A percentile compares a stretch with the other conserved stretches of the same genome.
Evolutionary conservation across 2,888 invertebrate species (phyloP).

Genomic region (Elegia similella): DNA sequence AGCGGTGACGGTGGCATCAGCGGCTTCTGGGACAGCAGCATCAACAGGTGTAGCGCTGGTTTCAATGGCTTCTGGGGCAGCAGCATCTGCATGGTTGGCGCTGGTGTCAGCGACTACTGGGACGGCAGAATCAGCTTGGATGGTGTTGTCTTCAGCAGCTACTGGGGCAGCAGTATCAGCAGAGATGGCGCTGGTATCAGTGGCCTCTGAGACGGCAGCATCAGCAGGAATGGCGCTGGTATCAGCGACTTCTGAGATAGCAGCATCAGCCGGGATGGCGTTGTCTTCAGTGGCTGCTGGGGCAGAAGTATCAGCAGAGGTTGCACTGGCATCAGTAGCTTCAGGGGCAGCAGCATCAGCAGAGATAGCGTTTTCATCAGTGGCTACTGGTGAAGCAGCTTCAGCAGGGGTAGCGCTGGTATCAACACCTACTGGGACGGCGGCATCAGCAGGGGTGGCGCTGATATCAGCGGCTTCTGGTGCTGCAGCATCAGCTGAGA

Average conservation of each 20-base stretch:
- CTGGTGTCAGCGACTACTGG: background rate
- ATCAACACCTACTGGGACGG: background rate
- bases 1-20: background rate
- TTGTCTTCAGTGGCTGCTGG: background rate
- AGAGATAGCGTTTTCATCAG: background rate
- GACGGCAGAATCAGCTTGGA: background rate
- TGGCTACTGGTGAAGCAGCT: background rate
- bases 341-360: background rate
- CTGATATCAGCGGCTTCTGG: background rate
- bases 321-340: background rate
- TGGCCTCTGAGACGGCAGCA: background rate
- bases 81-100: background rate
- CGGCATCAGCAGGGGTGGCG: background rate
- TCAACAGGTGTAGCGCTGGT: background rate
- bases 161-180: background rate
- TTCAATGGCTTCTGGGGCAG: background rate
- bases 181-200: background rate
- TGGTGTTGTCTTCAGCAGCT: background rate
- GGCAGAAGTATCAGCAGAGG: background rate
- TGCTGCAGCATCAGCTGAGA: background rate
- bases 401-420: background rate
- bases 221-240: background rate
- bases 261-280: background rate
- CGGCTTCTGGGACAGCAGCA: background rate
- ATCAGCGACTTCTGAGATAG: background rate